Evolutionary conservation across 1,140 invertebrate species (phyloP), one percentile per base, ranked within the genome.

Genomic region (Neuroterus valhalla): DNA sequence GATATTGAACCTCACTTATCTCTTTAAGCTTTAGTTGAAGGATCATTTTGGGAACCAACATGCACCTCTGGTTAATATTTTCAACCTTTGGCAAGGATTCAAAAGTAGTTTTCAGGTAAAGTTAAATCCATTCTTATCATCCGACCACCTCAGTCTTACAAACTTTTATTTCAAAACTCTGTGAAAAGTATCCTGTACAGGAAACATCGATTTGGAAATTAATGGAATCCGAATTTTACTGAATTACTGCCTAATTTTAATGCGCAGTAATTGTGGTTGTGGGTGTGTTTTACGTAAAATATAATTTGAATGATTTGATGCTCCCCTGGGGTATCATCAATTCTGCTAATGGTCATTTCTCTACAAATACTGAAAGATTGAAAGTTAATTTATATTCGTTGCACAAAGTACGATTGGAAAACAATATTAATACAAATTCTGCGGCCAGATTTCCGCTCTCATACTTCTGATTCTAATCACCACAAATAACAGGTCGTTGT

Each of bases 361-460:
- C 19, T 11, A 10, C 17, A 52, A 0, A 38, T 38, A 52, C 50
- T 52, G 12, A 52, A 52, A 26, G 50, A 52, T 26, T 52, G 17
- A 11, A 52, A 21, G 50, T 52, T 52, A 62, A 62, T 62, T 62
- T 31, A 26, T 23, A 62, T 62, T 26, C 12, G 23, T 14, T 26
- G 23, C 14, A 6, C 19, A 21, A 52, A 23, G 17, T 10, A 52
- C 50, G 12, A 21, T n/a, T 10, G 3, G 26, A 43, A 75, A 52
- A 46, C 26, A 76, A 79, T 66, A 82, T 79, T 82, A 82, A 82
- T 79, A 75, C 55, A 68, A 70, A 70, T 77, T 52, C 62, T 70
- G 68, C 66, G 42, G 31, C 45, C 21, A 66, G 74, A 31, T 67
- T 68, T 77, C 69, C 72, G 73, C 55, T 62, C 69, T 46, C 44